phyloP scores from a whole-genome alignment of 2,888 invertebrate genomes.

The Andrena minutula region DNA sequence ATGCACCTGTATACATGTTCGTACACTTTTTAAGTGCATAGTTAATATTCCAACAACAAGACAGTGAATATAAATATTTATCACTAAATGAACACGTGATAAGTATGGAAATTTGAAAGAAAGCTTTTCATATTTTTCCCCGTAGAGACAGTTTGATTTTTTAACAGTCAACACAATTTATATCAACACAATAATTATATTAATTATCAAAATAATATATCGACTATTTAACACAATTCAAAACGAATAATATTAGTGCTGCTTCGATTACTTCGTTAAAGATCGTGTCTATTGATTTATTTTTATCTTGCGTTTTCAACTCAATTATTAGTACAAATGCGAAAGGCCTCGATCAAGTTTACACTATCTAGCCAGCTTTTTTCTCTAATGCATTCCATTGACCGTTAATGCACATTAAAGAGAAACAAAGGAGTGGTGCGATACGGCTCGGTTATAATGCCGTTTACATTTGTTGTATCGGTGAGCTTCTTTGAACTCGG shows the following conservation, averaged over 20 bases:
- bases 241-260: neutral
- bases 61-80: too few species aligned
- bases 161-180: too few species aligned
- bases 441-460: conserved; percentile 27
- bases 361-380: conserved; percentile 8
- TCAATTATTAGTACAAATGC: conserved; percentile 2
- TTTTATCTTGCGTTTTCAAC: neutral
- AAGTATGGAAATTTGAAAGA: too few species aligned
- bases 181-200: too few species aligned
- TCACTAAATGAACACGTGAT: too few species aligned
- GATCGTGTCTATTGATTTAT: neutral
- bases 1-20: too few species aligned
- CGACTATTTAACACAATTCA: too few species aligned
- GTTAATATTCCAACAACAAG: too few species aligned
- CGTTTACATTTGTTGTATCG: conserved; percentile 20
- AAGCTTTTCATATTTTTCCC: too few species aligned
- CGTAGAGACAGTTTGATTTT: too few species aligned
- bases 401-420: conserved; percentile 37
- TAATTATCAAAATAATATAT: too few species aligned
- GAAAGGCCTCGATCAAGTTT: conserved; percentile 12
- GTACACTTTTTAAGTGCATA: too few species aligned
- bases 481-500: conserved; percentile 39
- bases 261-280: neutral
- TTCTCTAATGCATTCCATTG: conserved; percentile 8
- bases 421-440: conserved; percentile 50